Percentiles rank a stretch among this genome's conserved stretches.
These are phyloP conservation scores for Watsonalla binaria DNA, from an alignment of 2,888 invertebrate species.

Conservation along the genomic window DNA sequence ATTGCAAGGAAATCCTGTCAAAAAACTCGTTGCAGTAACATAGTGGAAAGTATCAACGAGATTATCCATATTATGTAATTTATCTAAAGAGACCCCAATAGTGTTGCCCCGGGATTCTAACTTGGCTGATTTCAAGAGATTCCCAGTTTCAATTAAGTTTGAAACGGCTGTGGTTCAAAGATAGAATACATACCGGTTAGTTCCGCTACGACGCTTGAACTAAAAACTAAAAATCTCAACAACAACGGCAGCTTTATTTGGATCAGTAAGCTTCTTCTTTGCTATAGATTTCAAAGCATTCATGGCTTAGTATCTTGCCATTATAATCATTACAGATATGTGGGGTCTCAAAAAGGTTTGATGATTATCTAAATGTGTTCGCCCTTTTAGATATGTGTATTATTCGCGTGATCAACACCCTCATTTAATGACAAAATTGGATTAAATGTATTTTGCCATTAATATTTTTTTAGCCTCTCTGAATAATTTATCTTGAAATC, in stretches of 20 bases:
- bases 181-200: constrained; percentile 20
- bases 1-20: not conserved
- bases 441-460: too few species aligned
- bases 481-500: too few species aligned
- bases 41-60: not conserved
- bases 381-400: not conserved
- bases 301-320: not conserved
- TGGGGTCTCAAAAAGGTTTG: too few species aligned
- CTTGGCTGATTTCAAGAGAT: constrained; percentile 24
- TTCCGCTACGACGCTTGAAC: constrained; percentile 7
- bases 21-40: not conserved
- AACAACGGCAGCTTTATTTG: not conserved
- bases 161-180: constrained; percentile 25
- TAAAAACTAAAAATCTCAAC: not conserved
- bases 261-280: not conserved
- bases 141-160: constrained; percentile 42
- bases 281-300: not conserved
- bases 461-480: too few species aligned
- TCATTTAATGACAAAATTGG: too few species aligned
- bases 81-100: not conserved
- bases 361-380: too few species aligned
- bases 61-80: not conserved
- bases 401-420: too few species aligned
- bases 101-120: not conserved
- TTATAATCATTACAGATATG: not conserved